These are phyloP conservation scores for Chrysogorgia sp. DNA, from an alignment of 92 coral and sea anemone species.

Conservation along the genomic window DNA sequence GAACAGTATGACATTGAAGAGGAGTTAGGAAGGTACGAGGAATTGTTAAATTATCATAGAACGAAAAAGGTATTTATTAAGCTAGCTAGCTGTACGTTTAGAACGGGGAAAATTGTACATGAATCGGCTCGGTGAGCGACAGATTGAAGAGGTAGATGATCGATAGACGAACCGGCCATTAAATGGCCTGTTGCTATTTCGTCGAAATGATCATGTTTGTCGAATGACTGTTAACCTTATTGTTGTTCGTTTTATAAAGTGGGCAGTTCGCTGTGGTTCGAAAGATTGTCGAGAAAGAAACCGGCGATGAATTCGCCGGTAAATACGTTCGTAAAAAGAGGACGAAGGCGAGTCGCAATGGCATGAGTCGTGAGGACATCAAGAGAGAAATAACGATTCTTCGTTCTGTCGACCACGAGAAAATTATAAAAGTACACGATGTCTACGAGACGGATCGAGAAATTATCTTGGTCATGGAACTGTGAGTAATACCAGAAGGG, in stretches of 20 bases:
- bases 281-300: conserved; percentile 71
- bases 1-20: conserved; percentile 76
- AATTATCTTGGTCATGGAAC: conserved; percentile 77
- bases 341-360: conserved; percentile 67
- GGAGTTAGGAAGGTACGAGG: conserved; percentile 81
- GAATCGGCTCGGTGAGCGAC: conserved; percentile 27
- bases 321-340: conserved; percentile 85
- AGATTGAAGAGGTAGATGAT: conserved; percentile 14
- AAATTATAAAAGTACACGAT: conserved; percentile 90
- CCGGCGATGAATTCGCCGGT: conserved; percentile 85
- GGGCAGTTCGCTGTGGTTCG: conserved; percentile 97
- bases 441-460: conserved; percentile 80
- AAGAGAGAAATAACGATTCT: conserved; percentile 74
- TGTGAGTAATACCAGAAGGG: conserved; percentile 67
- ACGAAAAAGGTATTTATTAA: conserved; percentile 13
- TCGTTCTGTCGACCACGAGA: conserved; percentile 73
- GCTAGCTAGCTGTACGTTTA: background rate
- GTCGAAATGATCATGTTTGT: conserved; percentile 10
- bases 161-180: conserved; percentile 1
- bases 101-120: background rate
- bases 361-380: conserved; percentile 79
- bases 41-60: conserved; percentile 15
- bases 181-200: conserved; percentile 5
- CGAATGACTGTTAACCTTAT: conserved; percentile 5
- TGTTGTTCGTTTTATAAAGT: conserved; percentile 59